Base-by-base conservation (phyloP, 1,140 invertebrate genomes). In the Pseudomyrmex cubaensis region DNA sequence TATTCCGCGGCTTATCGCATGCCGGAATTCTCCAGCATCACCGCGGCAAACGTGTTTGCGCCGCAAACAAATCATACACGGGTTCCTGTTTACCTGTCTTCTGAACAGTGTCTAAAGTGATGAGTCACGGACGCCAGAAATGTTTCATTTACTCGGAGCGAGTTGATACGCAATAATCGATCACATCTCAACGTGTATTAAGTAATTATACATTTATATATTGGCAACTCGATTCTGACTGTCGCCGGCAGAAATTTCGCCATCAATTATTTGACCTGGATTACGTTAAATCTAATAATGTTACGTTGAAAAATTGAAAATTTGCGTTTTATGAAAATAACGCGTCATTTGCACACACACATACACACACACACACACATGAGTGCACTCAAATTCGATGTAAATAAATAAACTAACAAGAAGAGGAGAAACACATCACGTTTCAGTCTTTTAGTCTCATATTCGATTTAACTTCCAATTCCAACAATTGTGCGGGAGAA, bases 161-260 rank as follows among this genome's bases (percentile, higher is more conserved):
- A 72, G 86, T 84, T 82, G 76, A 74, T 78, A 66, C 48, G 22
- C 72, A 67, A 84, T 82, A 75, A 73, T 82, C 20, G 70, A 35
- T 35, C 35, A 7, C 35, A 35, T 35, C 35, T 35, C 76, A 12
- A 15, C 62, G 70, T 35, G 35, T 69, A 64, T 57, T 64, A 69
- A 87, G 86, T 86, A 78, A 74, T 46, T 22, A n/a, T 44, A 48
- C 17, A 13, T 5, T 35, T 35, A 35, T 35, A 35, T 35, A 56
- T 0, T 15, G 15, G 15, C 56, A 35, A 48, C 15, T 78, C 46
- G 76, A 59, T 48, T 57, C 35, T 7, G 35, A 35, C 35, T 8
- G 76, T n/a, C 15, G 44, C 35, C 2, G 64, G 7, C 35, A 57
- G 22, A 80, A 48, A 72, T 72, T 80, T 80, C 44, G 44, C 70